Conservation (phyloP, 1,140 invertebrate genomes). For the Cotesia chilonis region DNA sequence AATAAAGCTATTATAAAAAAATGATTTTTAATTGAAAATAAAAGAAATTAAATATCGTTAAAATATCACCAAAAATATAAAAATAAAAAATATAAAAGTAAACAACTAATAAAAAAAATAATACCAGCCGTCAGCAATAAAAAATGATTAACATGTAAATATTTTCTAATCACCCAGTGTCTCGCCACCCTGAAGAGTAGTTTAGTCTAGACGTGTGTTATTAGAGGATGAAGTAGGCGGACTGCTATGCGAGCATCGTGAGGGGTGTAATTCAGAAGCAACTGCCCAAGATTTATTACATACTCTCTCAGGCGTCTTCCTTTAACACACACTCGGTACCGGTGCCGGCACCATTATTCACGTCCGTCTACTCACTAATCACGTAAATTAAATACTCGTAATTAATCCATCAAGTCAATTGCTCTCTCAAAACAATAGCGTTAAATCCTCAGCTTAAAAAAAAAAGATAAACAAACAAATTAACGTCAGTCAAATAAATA, state of each 20-base stretch:
- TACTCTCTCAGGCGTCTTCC: slow-evolving; percentile 5
- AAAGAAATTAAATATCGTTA: too few species aligned
- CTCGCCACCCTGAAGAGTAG: too few species aligned
- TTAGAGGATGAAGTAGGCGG: slow-evolving; percentile 27
- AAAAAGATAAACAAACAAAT: too few species aligned
- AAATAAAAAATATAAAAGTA: too few species aligned
- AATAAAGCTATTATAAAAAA: too few species aligned
- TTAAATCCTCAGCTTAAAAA: too few species aligned
- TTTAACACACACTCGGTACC: slow-evolving; percentile 7
- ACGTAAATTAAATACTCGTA: not conserved
- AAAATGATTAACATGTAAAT: not conserved
- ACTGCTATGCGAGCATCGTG: slow-evolving; percentile 22
- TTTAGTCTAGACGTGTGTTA: slow-evolving; percentile 27
- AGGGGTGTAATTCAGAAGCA: slow-evolving; percentile 32
- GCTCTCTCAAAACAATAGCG: too few species aligned
- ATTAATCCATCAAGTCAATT: too few species aligned
- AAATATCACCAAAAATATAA: too few species aligned
- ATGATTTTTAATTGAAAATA: too few species aligned
- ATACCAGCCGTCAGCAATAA: too few species aligned
- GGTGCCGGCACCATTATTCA: slow-evolving; percentile 3
- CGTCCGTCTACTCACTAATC: slow-evolving; percentile 14
- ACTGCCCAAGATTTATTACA: slow-evolving; percentile 32
- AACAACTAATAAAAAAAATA: too few species aligned
- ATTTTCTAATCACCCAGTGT: not conserved
- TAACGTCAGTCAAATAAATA: not conserved